Evolutionary conservation across 92 coral and sea anemone genomes (phyloP).

Genomic region (Micromussa lordhowensis): DNA sequence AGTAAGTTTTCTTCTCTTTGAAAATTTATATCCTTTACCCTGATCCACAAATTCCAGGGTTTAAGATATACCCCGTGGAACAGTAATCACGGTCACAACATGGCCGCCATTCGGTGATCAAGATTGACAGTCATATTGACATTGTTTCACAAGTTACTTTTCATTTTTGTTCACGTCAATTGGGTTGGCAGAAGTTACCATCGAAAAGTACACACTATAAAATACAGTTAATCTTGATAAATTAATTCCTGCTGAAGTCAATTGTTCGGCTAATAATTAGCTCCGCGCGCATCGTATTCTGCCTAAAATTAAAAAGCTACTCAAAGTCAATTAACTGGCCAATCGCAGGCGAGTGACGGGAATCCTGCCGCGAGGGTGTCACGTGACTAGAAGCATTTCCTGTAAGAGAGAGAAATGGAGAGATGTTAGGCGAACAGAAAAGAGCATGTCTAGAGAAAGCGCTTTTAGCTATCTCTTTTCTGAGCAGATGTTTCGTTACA

Average conservation of each 20-base stretch:
- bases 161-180: background rate
- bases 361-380: slow-evolving; percentile 22
- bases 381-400: slow-evolving; percentile 10
- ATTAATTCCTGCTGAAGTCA: background rate
- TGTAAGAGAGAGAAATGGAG: background rate
- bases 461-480: background rate
- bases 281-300: background rate
- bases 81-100: background rate
- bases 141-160: background rate
- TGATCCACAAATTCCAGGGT: background rate
- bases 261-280: background rate
- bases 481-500: background rate
- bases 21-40: background rate
- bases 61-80: background rate
- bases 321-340: slow-evolving; percentile 69
- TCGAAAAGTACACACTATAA: background rate
- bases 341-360: slow-evolving; percentile 47
- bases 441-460: background rate
- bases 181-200: background rate
- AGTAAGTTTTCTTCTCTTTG: background rate
- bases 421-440: background rate
- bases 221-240: background rate
- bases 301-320: background rate
- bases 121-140: background rate
- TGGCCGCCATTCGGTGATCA: background rate